Percentiles rank a stretch among this genome's conserved stretches.
phyloP scores from a whole-genome alignment of 2,113 vertebrate species.

The Cyprinodon tularosa region DNA sequence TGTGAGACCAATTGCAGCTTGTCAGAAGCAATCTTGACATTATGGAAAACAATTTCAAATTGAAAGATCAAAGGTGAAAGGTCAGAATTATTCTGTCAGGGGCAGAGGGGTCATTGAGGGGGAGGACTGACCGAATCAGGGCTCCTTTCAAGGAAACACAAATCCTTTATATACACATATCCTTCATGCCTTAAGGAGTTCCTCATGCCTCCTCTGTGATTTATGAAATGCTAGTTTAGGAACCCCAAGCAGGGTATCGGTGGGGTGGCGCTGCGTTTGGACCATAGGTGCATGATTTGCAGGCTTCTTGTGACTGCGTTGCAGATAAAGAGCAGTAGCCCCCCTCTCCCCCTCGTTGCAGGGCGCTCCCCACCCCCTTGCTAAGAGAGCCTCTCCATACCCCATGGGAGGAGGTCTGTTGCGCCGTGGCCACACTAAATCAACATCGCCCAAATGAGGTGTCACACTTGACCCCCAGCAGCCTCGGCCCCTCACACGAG shows the following conservation, averaged over 20 bases:
- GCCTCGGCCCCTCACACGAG: conserved; percentile 82
- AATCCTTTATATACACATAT: conserved; percentile 1
- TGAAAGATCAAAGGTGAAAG: conserved; percentile 77
- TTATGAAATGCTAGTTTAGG: conserved; percentile 44
- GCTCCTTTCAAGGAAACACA: conserved; percentile 7
- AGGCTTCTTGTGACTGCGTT: conserved; percentile 72
- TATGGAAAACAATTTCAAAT: conserved; percentile 75
- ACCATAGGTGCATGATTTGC: conserved; percentile 67
- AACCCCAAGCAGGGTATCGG: conserved; percentile 2
- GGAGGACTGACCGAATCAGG: conserved; percentile 37
- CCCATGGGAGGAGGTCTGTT: conserved; percentile 83
- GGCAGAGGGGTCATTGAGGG: conserved; percentile 47
- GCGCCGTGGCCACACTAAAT: conserved; percentile 85
- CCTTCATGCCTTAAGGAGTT: conserved; percentile 1
- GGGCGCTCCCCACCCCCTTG: conserved; percentile 67
- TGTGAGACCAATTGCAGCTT: conserved; percentile 65
- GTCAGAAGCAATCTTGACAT: conserved; percentile 75
- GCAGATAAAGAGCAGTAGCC: conserved; percentile 69
- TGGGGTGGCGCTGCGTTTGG: conserved; percentile 9
- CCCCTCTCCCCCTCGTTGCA: conserved; percentile 70
- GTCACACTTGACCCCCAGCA: conserved; percentile 89
- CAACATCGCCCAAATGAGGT: conserved; percentile 90
- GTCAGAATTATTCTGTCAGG: conserved; percentile 70
- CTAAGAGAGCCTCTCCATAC: conserved; percentile 63
- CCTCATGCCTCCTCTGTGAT: conserved; percentile 3